Percentiles rank a stretch among this genome's conserved stretches.
These are phyloP conservation scores for Tinamus major DNA, from an alignment of 2,797 vertebrate species.

Conservation along the genomic window DNA sequence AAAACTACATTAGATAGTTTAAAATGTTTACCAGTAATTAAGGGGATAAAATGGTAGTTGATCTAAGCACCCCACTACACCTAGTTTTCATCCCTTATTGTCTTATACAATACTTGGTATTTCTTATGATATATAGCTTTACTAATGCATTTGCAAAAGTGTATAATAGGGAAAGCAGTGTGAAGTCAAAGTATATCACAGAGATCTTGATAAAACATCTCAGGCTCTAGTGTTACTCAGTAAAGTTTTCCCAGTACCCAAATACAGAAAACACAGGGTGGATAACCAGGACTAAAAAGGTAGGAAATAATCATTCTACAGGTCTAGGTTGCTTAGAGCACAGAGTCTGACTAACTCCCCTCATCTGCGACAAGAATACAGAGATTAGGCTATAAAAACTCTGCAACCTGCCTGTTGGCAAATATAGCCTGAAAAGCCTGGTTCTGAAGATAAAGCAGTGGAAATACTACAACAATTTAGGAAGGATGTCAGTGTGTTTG, in stretches of 20 bases:
- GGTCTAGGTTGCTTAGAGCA: not conserved
- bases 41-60: not conserved
- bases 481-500: not conserved
- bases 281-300: not conserved
- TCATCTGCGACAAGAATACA: not conserved
- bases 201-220: not conserved
- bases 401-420: too few relatives aligned
- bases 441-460: not conserved
- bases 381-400: not conserved
- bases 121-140: not conserved
- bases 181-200: not conserved
- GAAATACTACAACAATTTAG: not conserved
- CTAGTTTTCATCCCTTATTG: not conserved
- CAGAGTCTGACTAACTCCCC: fast-evolving
- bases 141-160: not conserved
- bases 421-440: too few relatives aligned
- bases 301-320: not conserved
- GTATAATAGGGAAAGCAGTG: not conserved
- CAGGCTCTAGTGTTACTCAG: not conserved
- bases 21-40: not conserved
- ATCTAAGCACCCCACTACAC: not conserved
- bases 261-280: not conserved
- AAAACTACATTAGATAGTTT: not conserved
- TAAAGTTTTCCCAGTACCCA: not conserved
- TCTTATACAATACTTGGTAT: not conserved